Evolutionary conservation across 2,888 invertebrate genomes (phyloP).

Genomic region (Atethmia centrago): DNA sequence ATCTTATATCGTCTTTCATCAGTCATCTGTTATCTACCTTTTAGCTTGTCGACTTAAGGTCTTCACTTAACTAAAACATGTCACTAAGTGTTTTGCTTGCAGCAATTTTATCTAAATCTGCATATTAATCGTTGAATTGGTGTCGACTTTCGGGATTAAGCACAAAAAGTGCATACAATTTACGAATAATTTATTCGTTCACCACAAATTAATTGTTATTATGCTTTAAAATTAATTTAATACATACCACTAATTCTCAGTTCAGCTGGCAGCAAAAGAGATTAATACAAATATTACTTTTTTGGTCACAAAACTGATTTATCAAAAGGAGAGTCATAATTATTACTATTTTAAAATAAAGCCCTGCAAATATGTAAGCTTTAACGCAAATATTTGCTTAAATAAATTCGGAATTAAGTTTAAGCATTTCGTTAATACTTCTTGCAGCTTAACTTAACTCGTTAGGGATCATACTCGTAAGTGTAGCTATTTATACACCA

Average conservation of each 20-base stretch:
- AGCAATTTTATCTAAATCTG: background rate
- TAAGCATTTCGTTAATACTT: conserved; percentile 8
- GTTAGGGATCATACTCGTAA: conserved; percentile 27
- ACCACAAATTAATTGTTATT: conserved; percentile 25
- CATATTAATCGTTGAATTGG: conserved; percentile 1
- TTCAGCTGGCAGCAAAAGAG: conserved; percentile 63
- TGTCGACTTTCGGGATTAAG: background rate
- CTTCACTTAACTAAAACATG: background rate
- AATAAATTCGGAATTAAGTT: conserved; percentile 5
- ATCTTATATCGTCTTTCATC: background rate
- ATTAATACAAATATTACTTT: conserved; percentile 59
- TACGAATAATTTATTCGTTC: conserved; percentile 1
- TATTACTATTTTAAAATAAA: conserved; percentile 26
- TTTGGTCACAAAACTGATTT: conserved; percentile 45
- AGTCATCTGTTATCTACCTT: background rate
- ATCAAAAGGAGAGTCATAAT: conserved; percentile 27
- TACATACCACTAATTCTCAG: conserved; percentile 62
- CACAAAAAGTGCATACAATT: conserved; percentile 15
- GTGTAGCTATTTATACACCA: conserved; percentile 32
- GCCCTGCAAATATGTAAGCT: background rate
- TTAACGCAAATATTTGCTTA: background rate
- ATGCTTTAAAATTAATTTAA: conserved; percentile 49
- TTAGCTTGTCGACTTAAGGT: background rate
- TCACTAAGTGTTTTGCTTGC: background rate
- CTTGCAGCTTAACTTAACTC: conserved; percentile 12